Evolutionary conservation across 2,888 invertebrate species (phyloP).

Genomic region (Scotopteryx bipunctaria): DNA sequence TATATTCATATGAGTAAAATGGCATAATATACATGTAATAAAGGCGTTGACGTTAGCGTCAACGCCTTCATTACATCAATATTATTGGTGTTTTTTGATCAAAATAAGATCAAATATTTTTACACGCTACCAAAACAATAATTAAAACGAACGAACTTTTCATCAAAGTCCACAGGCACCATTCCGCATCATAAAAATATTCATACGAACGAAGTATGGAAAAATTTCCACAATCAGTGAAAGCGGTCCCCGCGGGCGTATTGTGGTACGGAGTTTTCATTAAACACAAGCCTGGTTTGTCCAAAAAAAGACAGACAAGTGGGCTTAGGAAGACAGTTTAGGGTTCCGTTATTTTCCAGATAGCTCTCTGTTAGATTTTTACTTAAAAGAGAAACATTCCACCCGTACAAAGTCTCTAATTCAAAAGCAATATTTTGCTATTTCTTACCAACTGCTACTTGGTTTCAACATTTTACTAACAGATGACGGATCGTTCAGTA

Average conservation of each 20-base stretch:
- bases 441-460: too few relatives aligned
- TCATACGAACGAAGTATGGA: constrained; percentile 64
- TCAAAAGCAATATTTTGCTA: too few relatives aligned
- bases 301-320: constrained; percentile 51
- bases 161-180: constrained; percentile 37
- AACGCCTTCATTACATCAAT: too few relatives aligned
- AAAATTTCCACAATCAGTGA: constrained; percentile 74
- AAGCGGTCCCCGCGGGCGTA: constrained; percentile 75
- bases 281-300: constrained; percentile 73
- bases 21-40: too few relatives aligned
- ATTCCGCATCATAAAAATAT: constrained; percentile 58
- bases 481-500: too few relatives aligned
- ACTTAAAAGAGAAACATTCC: too few relatives aligned
- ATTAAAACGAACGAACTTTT: constrained; percentile 28
- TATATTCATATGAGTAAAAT: too few relatives aligned
- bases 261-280: constrained; percentile 79
- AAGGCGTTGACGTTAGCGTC: too few relatives aligned
- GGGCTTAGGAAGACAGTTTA: not conserved
- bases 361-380: too few relatives aligned
- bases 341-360: constrained; percentile 3
- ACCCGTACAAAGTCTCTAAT: too few relatives aligned
- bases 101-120: constrained; percentile 1
- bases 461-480: too few relatives aligned
- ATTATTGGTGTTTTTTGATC: too few relatives aligned
- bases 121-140: constrained; percentile 20